Evolutionary conservation across 1,140 invertebrate species (phyloP).

Genomic region (Drosophila tristis): DNA sequence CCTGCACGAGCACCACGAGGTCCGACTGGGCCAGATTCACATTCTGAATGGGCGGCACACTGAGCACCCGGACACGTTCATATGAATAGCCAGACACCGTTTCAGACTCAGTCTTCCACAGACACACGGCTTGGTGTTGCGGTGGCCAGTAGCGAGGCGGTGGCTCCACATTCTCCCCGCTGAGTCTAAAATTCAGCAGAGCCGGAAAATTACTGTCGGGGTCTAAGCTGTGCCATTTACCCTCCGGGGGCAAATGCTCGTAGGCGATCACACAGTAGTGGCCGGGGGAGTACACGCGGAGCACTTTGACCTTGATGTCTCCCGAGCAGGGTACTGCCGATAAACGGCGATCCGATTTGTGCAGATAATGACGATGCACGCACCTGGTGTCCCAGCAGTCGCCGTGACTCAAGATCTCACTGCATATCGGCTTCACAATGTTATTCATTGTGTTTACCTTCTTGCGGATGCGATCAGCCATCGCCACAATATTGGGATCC

Average conservation of each 20-base stretch:
- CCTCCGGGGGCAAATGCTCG: conserved; percentile 31
- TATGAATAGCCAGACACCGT: not conserved
- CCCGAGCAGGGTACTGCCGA: conserved; percentile 11
- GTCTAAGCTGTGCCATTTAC: conserved; percentile 10
- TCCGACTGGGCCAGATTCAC: conserved; percentile 20
- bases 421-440: conserved; percentile 26
- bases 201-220: not conserved
- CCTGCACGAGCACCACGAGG: conserved; percentile 43
- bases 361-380: conserved; percentile 40
- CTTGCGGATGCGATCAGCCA: conserved; percentile 35
- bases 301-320: conserved; percentile 42
- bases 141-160: conserved; percentile 52
- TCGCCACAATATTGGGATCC: conserved; percentile 16
- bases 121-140: conserved; percentile 27
- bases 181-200: conserved; percentile 26
- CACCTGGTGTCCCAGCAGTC: conserved; percentile 30
- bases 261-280: conserved; percentile 51
- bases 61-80: conserved; percentile 54
- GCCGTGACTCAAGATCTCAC: conserved; percentile 33
- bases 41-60: conserved; percentile 36
- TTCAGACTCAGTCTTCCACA: not conserved
- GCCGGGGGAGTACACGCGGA: conserved; percentile 42
- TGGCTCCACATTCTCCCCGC: not conserved
- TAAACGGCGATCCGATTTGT: conserved; percentile 10
- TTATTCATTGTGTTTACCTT: not conserved